Conservation (phyloP, 2,797 vertebrate species). For the Gobio occitaniae region DNA sequence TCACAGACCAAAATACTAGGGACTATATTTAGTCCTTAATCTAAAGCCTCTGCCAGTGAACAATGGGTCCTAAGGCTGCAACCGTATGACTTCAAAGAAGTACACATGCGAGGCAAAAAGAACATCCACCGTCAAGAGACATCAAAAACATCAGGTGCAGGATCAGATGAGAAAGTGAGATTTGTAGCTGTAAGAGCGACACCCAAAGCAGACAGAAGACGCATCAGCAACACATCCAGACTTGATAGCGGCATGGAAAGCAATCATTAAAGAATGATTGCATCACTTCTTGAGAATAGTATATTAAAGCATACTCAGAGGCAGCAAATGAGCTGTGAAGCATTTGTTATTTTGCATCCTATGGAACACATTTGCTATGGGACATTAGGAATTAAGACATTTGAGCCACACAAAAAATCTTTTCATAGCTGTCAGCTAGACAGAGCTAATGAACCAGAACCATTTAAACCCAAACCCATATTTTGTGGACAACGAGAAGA, state of each 20-base stretch:
- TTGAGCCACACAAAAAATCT: not conserved
- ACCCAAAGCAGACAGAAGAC: constrained; percentile 5
- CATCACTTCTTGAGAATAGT: constrained; percentile 17
- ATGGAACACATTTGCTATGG: constrained; percentile 2
- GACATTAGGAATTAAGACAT: not conserved
- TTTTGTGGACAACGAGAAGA: constrained; percentile 2
- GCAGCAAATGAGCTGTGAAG: constrained; percentile 5
- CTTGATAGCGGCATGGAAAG: not conserved
- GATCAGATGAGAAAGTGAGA: constrained; percentile 23
- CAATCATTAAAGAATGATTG: constrained; percentile 15
- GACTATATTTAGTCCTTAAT: constrained; percentile 35
- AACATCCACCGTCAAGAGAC: constrained; percentile 37
- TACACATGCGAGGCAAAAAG: constrained; percentile 23
- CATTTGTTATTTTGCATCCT: not conserved
- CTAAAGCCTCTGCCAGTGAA: constrained; percentile 30
- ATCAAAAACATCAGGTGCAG: constrained; percentile 34
- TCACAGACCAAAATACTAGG: constrained; percentile 9
- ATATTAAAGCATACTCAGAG: not conserved
- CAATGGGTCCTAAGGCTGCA: constrained; percentile 28
- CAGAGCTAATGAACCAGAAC: not conserved
- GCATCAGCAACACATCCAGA: constrained; percentile 8
- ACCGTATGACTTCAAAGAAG: constrained; percentile 28
- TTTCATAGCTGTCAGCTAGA: not conserved
- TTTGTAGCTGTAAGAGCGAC: constrained; percentile 2
- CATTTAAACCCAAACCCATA: not conserved